Percentiles rank a stretch among this genome's conserved stretches.
Evolutionary conservation across 2,113 vertebrate genomes (phyloP).

Genomic region (Octodon degus): DNA sequence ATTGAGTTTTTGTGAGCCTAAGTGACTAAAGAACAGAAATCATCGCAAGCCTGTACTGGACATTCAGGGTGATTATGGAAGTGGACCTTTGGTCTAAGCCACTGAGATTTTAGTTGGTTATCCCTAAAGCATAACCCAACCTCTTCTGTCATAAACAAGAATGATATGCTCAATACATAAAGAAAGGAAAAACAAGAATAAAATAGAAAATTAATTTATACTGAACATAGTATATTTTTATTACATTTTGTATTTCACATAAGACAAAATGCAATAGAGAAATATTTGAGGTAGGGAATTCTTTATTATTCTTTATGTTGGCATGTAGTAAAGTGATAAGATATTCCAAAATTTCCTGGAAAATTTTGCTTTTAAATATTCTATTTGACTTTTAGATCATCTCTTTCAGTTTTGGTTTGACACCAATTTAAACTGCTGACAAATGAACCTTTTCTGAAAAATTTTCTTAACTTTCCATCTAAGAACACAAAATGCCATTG

Average conservation of each 20-base stretch:
- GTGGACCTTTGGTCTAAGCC: neutral
- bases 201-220: neutral
- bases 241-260: neutral
- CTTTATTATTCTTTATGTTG: neutral
- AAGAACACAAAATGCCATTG: neutral
- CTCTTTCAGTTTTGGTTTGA: slow-evolving; percentile 23
- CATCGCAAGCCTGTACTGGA: neutral
- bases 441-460: slow-evolving; percentile 6
- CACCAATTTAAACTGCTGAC: neutral
- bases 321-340: neutral
- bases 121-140: neutral
- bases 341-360: neutral
- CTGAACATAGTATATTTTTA: neutral
- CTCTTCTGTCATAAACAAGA: neutral
- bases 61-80: neutral
- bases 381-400: neutral
- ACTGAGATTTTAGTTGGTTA: neutral
- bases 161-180: neutral
- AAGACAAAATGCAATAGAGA: neutral
- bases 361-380: neutral
- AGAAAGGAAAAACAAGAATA: slow-evolving; percentile 35
- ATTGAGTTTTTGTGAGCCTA: neutral
- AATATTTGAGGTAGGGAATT: neutral
- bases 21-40: neutral
- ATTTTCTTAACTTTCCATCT: slow-evolving; percentile 22